phyloP scores from a whole-genome alignment of 2,113 vertebrate genomes.

The Phyllopteryx taeniolatus region DNA sequence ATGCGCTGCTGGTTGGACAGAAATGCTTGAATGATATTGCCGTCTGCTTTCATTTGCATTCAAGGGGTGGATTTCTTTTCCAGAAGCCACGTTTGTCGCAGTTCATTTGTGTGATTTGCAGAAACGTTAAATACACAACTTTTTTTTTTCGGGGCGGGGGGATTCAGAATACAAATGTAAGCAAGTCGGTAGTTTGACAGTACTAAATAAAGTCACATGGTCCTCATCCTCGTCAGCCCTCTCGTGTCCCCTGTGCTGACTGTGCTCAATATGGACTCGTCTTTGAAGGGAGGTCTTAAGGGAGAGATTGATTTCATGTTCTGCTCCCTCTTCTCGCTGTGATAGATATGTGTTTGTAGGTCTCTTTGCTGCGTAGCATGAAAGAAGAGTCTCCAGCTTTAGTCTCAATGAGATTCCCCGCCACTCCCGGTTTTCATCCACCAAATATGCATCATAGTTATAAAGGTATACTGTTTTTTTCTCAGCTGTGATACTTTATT shows the following conservation, averaged over 20 bases:
- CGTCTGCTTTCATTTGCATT: conserved; percentile 10
- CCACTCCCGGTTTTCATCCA: background rate
- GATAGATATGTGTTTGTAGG: conserved; percentile 51
- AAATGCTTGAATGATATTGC: background rate
- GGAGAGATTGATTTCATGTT: conserved; percentile 43
- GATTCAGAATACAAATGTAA: background rate
- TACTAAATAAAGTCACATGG: conserved; percentile 25
- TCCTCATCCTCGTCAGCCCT: background rate
- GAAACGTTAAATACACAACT: background rate
- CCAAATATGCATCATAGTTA: conserved; percentile 4
- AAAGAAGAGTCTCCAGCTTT: conserved; percentile 31
- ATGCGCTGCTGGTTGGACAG: background rate
- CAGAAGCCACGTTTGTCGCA: conserved; percentile 5
- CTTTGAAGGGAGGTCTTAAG: conserved; percentile 31
- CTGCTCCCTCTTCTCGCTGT: conserved; percentile 38
- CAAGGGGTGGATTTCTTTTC: conserved; percentile 2
- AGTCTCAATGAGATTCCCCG: conserved; percentile 9
- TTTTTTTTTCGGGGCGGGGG: background rate
- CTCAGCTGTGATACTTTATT: background rate
- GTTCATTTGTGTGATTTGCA: conserved; percentile 5
- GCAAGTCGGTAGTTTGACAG: conserved; percentile 11
- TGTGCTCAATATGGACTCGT: conserved; percentile 18
- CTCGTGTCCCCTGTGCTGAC: conserved; percentile 19
- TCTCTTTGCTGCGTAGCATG: conserved; percentile 25
- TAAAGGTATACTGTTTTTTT: background rate